Percentiles rank a stretch among this genome's conserved stretches.
These are phyloP conservation scores for Haliclona indistincta DNA, from an alignment of 37 sponge, comb jelly and placozoan genomes.

Conservation along the genomic window DNA sequence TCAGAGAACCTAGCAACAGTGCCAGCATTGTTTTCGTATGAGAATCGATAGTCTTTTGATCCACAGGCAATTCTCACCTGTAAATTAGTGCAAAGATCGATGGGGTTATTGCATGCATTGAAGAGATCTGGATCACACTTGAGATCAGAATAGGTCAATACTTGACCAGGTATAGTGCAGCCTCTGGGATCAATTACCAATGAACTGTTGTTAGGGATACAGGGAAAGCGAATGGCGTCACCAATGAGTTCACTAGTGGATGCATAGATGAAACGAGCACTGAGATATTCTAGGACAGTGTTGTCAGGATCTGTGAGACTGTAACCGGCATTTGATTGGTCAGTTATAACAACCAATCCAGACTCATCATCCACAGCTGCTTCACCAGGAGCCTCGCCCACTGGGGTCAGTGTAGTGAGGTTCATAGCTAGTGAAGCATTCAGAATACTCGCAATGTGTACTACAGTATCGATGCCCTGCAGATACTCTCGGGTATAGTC, in stretches of 20 bases:
- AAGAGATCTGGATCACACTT: slow-evolving; percentile 46
- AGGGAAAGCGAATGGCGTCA: slow-evolving; percentile 70
- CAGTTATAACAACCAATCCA: slow-evolving; percentile 31
- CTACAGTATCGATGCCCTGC: slow-evolving; percentile 43
- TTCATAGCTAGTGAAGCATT: slow-evolving; percentile 43
- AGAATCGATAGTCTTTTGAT: slow-evolving; percentile 52
- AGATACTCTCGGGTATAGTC: slow-evolving; percentile 57
- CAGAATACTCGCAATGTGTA: slow-evolving; percentile 73
- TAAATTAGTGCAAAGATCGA: slow-evolving; percentile 66
- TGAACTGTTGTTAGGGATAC: slow-evolving; percentile 12
- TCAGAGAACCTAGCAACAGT: slow-evolving; percentile 39
- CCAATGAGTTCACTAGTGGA: slow-evolving; percentile 5
- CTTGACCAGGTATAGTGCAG: slow-evolving; percentile 11
- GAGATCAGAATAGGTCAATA: slow-evolving; percentile 14
- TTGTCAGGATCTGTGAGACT: slow-evolving; percentile 52
- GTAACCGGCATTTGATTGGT: slow-evolving; percentile 74
- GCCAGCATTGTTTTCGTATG: slow-evolving; percentile 24
- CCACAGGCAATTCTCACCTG: slow-evolving; percentile 36
- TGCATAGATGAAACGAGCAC: slow-evolving; percentile 28
- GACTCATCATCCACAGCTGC: slow-evolving; percentile 51
- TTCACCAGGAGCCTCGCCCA: slow-evolving; percentile 72
- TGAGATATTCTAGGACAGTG: slow-evolving; percentile 44
- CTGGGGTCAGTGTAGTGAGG: slow-evolving; percentile 30
- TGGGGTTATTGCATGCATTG: slow-evolving; percentile 31
- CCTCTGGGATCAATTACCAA: slow-evolving; percentile 13